phyloP scores from a whole-genome alignment of 2,888 invertebrate species.

The Drosophila bunnanda region DNA sequence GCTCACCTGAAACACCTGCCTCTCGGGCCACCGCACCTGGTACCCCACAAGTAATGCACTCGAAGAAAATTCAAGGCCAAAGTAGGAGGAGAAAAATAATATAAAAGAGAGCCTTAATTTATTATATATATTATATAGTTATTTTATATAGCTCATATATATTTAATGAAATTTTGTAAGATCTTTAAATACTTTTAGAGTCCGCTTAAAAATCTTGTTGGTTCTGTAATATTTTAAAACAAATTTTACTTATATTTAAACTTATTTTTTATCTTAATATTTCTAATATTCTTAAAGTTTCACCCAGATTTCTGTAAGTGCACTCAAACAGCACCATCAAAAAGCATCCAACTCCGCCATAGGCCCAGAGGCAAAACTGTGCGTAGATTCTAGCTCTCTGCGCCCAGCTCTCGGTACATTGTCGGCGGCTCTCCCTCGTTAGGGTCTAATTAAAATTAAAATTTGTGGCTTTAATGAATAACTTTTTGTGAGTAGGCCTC shows the following conservation, averaged over 20 bases:
- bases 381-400: conserved; percentile 7
- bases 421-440: conserved; percentile 67
- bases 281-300: fast-evolving
- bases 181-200: too few relatives aligned
- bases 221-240: too few relatives aligned
- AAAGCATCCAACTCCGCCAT: conserved; percentile 29
- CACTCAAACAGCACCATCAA: conserved; percentile 5
- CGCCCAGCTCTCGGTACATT: conserved; percentile 37
- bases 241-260: not conserved
- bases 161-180: too few relatives aligned
- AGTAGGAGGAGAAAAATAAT: not conserved
- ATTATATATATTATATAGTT: not conserved
- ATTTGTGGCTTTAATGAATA: conserved; percentile 75
- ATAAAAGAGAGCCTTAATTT: not conserved
- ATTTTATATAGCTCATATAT: too few relatives aligned
- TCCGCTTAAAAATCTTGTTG: too few relatives aligned
- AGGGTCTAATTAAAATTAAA: conserved; percentile 79
- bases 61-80: not conserved
- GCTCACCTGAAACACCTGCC: conserved; percentile 19
- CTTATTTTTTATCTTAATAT: not conserved
- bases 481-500: conserved; percentile 58
- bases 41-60: conserved; percentile 8
- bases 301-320: not conserved
- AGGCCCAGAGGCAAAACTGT: conserved; percentile 31
- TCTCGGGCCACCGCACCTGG: conserved; percentile 6